Conservation (phyloP, 2,797 vertebrate genomes). For the Ispidina picta region DNA sequence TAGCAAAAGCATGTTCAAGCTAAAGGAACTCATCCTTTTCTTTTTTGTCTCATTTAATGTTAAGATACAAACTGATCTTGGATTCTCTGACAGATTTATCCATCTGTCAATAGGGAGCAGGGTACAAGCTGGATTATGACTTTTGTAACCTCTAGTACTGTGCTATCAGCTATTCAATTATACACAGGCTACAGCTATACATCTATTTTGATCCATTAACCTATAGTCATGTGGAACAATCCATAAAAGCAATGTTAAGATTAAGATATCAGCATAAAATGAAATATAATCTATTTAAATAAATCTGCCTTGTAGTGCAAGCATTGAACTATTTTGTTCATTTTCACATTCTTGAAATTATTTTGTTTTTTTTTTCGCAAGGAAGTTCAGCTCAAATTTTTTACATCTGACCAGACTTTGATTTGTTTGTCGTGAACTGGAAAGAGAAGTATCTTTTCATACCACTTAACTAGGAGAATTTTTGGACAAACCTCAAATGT, state of each 20-base stretch:
- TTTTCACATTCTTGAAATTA: not conserved
- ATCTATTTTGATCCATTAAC: not conserved
- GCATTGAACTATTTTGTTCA: not conserved
- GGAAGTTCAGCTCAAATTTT: not conserved
- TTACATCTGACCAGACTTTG: not conserved
- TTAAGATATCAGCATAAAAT: not conserved
- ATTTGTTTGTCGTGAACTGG: not conserved
- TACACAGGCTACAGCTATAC: not conserved
- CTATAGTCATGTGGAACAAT: not conserved
- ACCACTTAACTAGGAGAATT: slow-evolving; percentile 4
- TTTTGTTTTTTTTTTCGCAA: not conserved
- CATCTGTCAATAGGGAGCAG: not conserved
- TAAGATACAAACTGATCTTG: not conserved
- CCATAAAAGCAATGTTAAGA: not conserved
- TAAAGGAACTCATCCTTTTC: not conserved
- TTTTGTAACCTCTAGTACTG: not conserved
- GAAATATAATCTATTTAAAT: not conserved
- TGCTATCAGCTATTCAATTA: not conserved
- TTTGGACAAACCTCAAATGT: slow-evolving; percentile 20
- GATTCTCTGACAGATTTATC: not conserved
- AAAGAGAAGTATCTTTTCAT: slow-evolving; percentile 6
- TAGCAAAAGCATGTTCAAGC: not conserved
- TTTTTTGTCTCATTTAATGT: not conserved
- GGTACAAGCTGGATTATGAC: not conserved
- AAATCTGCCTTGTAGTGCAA: not conserved